Evolutionary conservation across 2,113 vertebrate species (phyloP).

Genomic region (Scortum barcoo): DNA sequence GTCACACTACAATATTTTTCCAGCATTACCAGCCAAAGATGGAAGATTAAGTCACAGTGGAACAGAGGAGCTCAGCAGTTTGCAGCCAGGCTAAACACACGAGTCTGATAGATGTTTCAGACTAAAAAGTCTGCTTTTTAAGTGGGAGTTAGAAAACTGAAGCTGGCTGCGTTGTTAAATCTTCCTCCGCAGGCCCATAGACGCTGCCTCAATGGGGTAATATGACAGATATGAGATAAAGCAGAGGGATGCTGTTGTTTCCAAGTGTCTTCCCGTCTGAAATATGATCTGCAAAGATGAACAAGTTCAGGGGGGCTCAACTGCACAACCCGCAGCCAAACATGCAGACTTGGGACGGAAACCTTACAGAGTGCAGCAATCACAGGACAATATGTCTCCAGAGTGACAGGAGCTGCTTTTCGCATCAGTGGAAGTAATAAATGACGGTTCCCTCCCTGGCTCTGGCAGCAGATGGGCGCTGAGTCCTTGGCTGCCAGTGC

Average conservation of each 20-base stretch:
- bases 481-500: constrained; percentile 57
- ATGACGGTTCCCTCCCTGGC: constrained; percentile 44
- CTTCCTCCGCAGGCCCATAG: constrained; percentile 37
- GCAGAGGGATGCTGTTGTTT: constrained; percentile 52
- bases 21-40: constrained; percentile 62
- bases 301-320: background rate
- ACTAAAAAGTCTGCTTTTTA: constrained; percentile 42
- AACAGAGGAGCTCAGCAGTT: constrained; percentile 62
- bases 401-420: constrained; percentile 69
- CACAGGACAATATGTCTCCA: constrained; percentile 46
- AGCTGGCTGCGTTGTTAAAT: constrained; percentile 41
- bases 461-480: constrained; percentile 66
- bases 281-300: constrained; percentile 54
- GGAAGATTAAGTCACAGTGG: constrained; percentile 65
- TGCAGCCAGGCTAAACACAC: constrained; percentile 62
- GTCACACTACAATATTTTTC: constrained; percentile 67
- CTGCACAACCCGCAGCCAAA: constrained; percentile 36
- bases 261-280: constrained; percentile 35
- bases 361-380: constrained; percentile 29
- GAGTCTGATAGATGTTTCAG: constrained; percentile 65
- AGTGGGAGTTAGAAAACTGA: constrained; percentile 41
- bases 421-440: constrained; percentile 68
- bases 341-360: constrained; percentile 24
- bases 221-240: constrained; percentile 61
- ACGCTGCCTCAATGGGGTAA: constrained; percentile 32